Evolutionary conservation across 1,140 invertebrate species (phyloP).

Genomic region (Lordiphosa clarofinis): DNA sequence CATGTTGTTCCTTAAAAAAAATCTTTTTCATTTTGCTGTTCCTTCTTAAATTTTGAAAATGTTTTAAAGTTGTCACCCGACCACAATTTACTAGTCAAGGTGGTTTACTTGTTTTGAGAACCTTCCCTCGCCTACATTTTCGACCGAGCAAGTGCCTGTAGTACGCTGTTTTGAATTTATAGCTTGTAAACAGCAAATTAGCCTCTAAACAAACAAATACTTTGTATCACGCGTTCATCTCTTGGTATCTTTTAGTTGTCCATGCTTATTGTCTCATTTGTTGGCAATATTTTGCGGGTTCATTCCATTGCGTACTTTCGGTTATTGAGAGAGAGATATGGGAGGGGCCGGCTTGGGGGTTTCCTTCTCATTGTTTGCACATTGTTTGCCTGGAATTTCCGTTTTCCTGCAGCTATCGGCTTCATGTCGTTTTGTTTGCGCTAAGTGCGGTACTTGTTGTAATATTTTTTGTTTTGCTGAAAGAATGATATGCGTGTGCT

Average conservation of each 20-base stretch:
- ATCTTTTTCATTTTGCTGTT: too few species aligned
- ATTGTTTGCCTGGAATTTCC: conserved; percentile 49
- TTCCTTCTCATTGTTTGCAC: conserved; percentile 53
- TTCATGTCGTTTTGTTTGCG: conserved; percentile 44
- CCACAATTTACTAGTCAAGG: too few species aligned
- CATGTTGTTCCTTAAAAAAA: too few species aligned
- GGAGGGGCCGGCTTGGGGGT: neutral
- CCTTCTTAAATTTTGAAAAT: too few species aligned
- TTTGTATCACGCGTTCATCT: conserved; percentile 14
- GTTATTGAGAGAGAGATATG: conserved; percentile 11
- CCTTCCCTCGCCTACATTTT: too few species aligned
- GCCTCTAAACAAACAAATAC: too few species aligned
- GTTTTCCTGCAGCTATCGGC: conserved; percentile 7
- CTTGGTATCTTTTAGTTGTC: neutral
- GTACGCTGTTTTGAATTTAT: too few species aligned
- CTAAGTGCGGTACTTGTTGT: conserved; percentile 60
- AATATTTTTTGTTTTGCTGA: conserved; percentile 43
- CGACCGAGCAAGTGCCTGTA: too few species aligned
- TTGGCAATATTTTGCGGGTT: conserved; percentile 61
- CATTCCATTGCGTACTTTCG: conserved; percentile 35
- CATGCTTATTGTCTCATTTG: conserved; percentile 25
- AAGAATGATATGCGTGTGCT: conserved; percentile 14
- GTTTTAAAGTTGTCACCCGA: too few species aligned
- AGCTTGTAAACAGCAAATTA: too few species aligned
- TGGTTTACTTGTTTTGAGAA: too few species aligned